These are phyloP conservation scores for Conopomorpha cramerella DNA, from an alignment of 1,140 invertebrate species.

Conservation along the genomic window DNA sequence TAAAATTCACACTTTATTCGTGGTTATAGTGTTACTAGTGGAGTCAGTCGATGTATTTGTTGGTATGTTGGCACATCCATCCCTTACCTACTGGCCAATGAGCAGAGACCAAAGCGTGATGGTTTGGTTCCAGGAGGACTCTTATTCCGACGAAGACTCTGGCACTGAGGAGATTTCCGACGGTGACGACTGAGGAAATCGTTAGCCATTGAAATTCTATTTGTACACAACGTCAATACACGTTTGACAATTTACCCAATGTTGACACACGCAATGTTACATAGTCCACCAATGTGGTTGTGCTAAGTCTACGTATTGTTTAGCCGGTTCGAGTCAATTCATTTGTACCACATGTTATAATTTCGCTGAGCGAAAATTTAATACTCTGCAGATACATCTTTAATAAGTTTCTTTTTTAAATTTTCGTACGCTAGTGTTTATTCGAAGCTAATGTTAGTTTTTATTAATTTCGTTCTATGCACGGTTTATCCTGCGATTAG, in stretches of 20 bases:
- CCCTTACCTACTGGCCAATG: constrained; percentile 15
- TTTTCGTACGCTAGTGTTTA: constrained; percentile 29
- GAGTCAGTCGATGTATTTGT: background rate
- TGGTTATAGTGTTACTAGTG: too few relatives aligned
- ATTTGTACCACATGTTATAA: constrained; percentile 20
- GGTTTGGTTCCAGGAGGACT: constrained; percentile 57
- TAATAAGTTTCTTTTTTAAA: constrained; percentile 12
- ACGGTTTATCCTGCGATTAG: constrained; percentile 40
- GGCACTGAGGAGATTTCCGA: constrained; percentile 52
- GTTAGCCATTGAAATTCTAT: too few relatives aligned
- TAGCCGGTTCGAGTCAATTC: too few relatives aligned
- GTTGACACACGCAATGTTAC: too few relatives aligned
- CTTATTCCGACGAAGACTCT: constrained; percentile 46
- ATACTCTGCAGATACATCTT: constrained; percentile 17
- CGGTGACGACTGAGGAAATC: constrained; percentile 45
- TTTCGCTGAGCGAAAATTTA: constrained; percentile 17
- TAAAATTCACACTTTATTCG: too few relatives aligned
- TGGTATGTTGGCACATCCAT: background rate
- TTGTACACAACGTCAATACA: too few relatives aligned
- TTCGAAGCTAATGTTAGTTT: constrained; percentile 15
- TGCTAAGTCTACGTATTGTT: too few relatives aligned
- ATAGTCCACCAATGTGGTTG: too few relatives aligned
- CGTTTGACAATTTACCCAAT: too few relatives aligned
- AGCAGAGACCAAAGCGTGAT: constrained; percentile 27
- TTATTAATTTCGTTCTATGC: constrained; percentile 29